Percentiles rank a stretch among this genome's conserved stretches.
These are phyloP conservation scores for Spodoptera picta DNA, from an alignment of 2,888 invertebrate species.

Conservation along the genomic window DNA sequence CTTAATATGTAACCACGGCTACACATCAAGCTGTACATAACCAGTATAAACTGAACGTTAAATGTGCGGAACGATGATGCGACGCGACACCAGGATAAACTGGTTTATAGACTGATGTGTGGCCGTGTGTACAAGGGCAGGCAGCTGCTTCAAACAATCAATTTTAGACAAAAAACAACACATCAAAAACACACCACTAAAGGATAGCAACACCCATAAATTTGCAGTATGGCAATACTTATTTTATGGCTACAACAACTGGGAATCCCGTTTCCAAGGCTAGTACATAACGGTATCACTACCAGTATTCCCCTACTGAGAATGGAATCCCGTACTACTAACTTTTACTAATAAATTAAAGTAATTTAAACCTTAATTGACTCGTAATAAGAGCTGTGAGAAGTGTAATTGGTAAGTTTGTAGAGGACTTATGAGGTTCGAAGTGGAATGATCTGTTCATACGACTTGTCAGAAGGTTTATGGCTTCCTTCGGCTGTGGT, in stretches of 20 bases:
- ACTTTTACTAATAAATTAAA: constrained; percentile 43
- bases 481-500: constrained; percentile 2
- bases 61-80: too few relatives aligned
- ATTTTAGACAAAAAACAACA: constrained; percentile 5
- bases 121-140: constrained; percentile 1
- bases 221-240: constrained; percentile 34
- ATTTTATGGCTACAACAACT: constrained; percentile 40
- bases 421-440: constrained; percentile 30
- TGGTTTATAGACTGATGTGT: too few relatives aligned
- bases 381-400: constrained; percentile 41
- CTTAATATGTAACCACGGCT: too few relatives aligned
- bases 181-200: constrained; percentile 11
- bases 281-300: constrained; percentile 54
- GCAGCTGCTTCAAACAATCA: background rate
- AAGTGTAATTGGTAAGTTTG: constrained; percentile 25
- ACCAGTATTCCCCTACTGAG: constrained; percentile 62
- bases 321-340: constrained; percentile 53
- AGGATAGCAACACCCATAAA: constrained; percentile 24
- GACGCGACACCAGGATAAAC: too few relatives aligned
- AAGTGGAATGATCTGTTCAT: constrained; percentile 26
- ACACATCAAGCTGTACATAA: too few relatives aligned
- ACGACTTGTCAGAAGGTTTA: constrained; percentile 17
- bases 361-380: constrained; percentile 54
- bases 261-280: constrained; percentile 55
- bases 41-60: too few relatives aligned